Percentiles rank a stretch among this genome's conserved stretches.
Evolutionary conservation across 92 coral and sea anemone genomes (phyloP).

Genomic region (Porites divaricata): DNA sequence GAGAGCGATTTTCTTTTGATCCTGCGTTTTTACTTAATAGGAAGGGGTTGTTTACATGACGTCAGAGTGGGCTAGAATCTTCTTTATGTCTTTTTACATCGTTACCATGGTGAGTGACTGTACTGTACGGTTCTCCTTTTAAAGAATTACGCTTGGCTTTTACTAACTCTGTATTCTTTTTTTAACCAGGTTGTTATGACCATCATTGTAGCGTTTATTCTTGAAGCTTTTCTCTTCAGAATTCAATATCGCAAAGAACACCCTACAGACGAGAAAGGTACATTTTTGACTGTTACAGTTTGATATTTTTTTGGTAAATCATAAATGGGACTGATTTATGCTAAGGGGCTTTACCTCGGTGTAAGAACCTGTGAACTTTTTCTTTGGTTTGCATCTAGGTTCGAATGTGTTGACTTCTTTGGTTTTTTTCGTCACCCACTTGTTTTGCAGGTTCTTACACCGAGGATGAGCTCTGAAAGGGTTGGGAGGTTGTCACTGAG

Average conservation of each 20-base stretch:
- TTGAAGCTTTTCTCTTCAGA: slow-evolving; percentile 94
- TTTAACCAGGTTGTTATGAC: slow-evolving; percentile 93
- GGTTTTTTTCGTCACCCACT: no score
- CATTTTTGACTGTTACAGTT: background rate
- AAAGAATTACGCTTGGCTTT: background rate
- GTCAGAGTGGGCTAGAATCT: slow-evolving; percentile 93
- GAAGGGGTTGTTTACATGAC: slow-evolving; percentile 93
- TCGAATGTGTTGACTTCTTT: no score
- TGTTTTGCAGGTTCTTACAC: no score
- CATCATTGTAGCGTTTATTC: slow-evolving; percentile 92
- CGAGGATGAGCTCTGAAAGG: no score
- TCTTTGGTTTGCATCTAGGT: no score
- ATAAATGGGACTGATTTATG: no score
- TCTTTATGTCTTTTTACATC: slow-evolving; percentile 91
- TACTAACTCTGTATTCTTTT: background rate
- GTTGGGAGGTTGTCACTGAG: no score
- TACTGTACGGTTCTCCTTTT: background rate
- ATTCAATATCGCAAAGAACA: slow-evolving; percentile 84
- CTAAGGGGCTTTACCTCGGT: no score
- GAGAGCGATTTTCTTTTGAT: background rate
- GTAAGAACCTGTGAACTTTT: no score
- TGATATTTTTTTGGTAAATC: no score
- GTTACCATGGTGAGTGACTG: slow-evolving; percentile 85
- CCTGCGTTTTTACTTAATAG: slow-evolving; percentile 38
- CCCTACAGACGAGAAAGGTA: slow-evolving; percentile 71